Evolutionary conservation across 2,113 vertebrate genomes (phyloP).

Genomic region (Aythya baeri): DNA sequence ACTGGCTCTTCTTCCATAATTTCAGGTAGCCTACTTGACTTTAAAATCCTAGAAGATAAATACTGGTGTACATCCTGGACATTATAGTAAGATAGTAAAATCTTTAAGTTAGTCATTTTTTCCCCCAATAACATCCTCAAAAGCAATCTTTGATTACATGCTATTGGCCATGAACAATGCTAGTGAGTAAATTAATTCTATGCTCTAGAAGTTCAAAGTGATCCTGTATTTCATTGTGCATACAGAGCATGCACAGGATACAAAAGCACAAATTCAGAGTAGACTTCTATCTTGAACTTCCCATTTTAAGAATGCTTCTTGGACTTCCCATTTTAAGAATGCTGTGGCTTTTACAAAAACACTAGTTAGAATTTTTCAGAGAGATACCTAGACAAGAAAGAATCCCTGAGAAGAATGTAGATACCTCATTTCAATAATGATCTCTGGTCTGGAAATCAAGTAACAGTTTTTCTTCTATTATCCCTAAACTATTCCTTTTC

Average conservation of each 20-base stretch:
- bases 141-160: background rate
- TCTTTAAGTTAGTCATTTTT: background rate
- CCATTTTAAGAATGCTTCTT: background rate
- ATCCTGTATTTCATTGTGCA: background rate
- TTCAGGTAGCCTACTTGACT: background rate
- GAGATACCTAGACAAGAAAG: background rate
- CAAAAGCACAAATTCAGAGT: background rate
- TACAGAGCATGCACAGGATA: background rate
- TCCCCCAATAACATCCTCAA: background rate
- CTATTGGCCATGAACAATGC: background rate
- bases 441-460: background rate
- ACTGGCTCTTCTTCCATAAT: background rate
- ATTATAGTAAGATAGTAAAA: background rate
- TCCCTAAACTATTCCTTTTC: background rate
- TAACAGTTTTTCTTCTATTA: background rate
- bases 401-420: background rate
- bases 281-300: background rate
- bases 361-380: background rate
- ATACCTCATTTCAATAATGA: background rate
- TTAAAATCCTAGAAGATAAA: background rate
- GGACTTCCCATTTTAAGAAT: background rate
- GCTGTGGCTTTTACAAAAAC: background rate
- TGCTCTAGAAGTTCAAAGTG: background rate
- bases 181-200: background rate
- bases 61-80: background rate